Base-by-base conservation (phyloP, 2,797 vertebrate species). In the Halcyon smyrnensis region DNA sequence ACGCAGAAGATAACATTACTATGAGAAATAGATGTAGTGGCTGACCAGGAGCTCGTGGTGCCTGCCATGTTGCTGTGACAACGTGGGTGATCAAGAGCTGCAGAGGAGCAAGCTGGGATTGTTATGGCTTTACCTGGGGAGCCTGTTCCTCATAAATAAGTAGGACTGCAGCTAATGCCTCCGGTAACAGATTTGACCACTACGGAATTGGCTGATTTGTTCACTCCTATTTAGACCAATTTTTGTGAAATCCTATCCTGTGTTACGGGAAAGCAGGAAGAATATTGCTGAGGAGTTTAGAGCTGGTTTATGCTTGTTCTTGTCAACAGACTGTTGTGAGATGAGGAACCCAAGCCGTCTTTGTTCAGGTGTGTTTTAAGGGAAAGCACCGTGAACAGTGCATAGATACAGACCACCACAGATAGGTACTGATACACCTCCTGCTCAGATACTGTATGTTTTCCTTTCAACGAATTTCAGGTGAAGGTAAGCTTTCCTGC, bases 221-320 rank as follows among this genome's bases (percentile, higher is more conserved):
- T 97, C 57, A 0, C 88, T 93, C 79, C 75, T 94, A 78, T 71
- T 93, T 86, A 89, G 79, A 75, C 84, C 90, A 69, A 92, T 93
- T 97, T 96, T 69, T 93, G 84, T 94, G 93, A 96, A 97, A 96
- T 84, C 34, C 63, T 92, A 89, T 86, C 87, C 84, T 41, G 8
- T 56, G 18, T 86, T 90, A 51, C 54, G 36, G 89, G 27, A 30
- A 50, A 89, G 77, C 0, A 0, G 43, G 0, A 4, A 37, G 71
- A 78, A 28, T 62, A n/a, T 34, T 73, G 59, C 65, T 15, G 43
- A 54, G 73, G 88, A 85, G 46, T 71, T 86, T 32, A 12, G 45
- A 27, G 36, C 84, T 74, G 53, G 68, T 28, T 88, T 74, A 1
- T 62, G 45, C 54, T 90, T 74, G 60, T 46, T 93, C 70, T 77